Conservation (phyloP, 2,888 invertebrate genomes). For the Zele albiditarsus region DNA sequence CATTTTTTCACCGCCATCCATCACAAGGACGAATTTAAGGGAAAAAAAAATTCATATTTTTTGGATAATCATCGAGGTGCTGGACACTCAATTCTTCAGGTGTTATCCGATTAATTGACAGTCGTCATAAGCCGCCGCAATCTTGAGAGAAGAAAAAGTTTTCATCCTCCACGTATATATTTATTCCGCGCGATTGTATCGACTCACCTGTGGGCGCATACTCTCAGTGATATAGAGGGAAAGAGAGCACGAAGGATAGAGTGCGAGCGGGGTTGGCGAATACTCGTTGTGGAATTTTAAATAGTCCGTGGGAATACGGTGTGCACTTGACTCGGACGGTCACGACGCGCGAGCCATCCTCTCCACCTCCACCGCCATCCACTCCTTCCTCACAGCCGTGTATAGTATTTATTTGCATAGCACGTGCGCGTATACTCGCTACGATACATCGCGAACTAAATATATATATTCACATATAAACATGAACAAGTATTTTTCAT, state of each 20-base stretch:
- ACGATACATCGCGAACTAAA: conserved; percentile 9
- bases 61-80: too few relatives aligned
- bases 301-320: conserved; percentile 55
- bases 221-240: not conserved
- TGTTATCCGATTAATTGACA: too few relatives aligned
- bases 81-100: too few relatives aligned
- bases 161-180: not conserved
- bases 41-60: too few relatives aligned
- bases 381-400: conserved; percentile 35
- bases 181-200: not conserved
- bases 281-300: conserved; percentile 39
- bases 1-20: too few relatives aligned
- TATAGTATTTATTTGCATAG: conserved; percentile 64
- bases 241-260: not conserved
- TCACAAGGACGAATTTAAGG: too few relatives aligned
- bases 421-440: conserved; percentile 54
- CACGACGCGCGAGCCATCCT: conserved; percentile 45
- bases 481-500: not conserved
- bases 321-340: conserved; percentile 55
- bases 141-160: not conserved
- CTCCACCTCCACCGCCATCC: conserved; percentile 25
- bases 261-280: not conserved
- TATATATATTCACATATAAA: not conserved
- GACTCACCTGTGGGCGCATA: not conserved
- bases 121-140: too few relatives aligned